Percentiles rank a stretch among this genome's conserved stretches.
These are phyloP conservation scores for Trichomycterus rosablanca DNA, from an alignment of 2,113 vertebrate genomes.

Conservation along the genomic window DNA sequence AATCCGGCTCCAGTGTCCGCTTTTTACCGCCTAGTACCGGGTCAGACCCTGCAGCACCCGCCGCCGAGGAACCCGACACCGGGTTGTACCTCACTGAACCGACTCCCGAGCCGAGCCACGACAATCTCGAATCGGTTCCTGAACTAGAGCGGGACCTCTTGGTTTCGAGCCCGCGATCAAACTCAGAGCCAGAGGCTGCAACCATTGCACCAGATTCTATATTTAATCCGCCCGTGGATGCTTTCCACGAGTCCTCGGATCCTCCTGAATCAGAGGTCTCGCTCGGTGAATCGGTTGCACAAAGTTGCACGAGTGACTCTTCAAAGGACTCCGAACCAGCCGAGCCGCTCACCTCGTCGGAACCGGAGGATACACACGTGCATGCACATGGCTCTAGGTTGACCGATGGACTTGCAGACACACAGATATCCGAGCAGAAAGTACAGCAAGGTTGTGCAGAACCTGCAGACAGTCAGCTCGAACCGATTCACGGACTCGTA, in stretches of 20 bases:
- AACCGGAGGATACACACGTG: constrained; percentile 18
- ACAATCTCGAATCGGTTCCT: constrained; percentile 16
- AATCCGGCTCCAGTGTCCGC: constrained; percentile 41
- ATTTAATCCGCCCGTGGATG: constrained; percentile 39
- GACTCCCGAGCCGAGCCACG: constrained; percentile 41
- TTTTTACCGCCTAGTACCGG: constrained; percentile 45
- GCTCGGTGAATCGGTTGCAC: constrained; percentile 25
- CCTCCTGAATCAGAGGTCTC: constrained; percentile 25
- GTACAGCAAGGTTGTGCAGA: too few relatives aligned
- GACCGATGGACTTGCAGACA: neutral
- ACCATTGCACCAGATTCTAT: constrained; percentile 29
- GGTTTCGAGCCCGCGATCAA: constrained; percentile 28
- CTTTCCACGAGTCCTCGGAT: constrained; percentile 27
- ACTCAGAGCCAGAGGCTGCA: constrained; percentile 35
- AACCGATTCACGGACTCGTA: constrained; percentile 61
- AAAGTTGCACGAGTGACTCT: constrained; percentile 38
- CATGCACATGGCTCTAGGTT: too few relatives aligned
- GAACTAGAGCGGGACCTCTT: constrained; percentile 27
- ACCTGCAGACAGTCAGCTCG: constrained; percentile 10
- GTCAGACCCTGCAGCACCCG: constrained; percentile 48
- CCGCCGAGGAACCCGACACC: constrained; percentile 60
- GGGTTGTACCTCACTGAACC: constrained; percentile 57
- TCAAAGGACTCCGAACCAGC: constrained; percentile 38
- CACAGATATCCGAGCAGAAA: constrained; percentile 24
- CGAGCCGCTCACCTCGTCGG: constrained; percentile 39